phyloP scores from a whole-genome alignment of 2,888 invertebrate species.

The Drosophila lutescens region DNA sequence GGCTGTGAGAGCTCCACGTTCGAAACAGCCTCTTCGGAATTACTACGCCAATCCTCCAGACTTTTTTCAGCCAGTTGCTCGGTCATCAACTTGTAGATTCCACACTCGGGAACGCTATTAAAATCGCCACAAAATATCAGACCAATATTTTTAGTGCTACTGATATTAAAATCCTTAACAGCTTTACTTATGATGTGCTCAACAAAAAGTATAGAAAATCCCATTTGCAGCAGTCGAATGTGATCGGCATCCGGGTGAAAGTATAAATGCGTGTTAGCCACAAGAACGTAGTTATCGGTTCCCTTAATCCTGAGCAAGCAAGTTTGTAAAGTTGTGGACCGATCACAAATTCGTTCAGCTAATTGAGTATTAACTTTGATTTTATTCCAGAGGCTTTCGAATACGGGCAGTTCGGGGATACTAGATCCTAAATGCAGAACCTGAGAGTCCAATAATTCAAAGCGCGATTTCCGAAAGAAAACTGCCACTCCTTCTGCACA shows the following conservation, averaged over 20 bases:
- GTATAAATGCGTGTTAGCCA: constrained; percentile 96
- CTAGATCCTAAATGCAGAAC: constrained; percentile 87
- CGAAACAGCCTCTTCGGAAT: constrained; percentile 87
- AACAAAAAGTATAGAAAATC: constrained; percentile 89
- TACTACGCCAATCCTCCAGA: constrained; percentile 91
- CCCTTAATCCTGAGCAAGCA: constrained; percentile 86
- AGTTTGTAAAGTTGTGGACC: constrained; percentile 88
- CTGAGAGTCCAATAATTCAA: constrained; percentile 86
- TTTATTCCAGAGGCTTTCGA: constrained; percentile 87
- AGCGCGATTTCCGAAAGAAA: constrained; percentile 89
- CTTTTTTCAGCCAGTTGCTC: constrained; percentile 87
- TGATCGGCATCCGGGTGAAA: constrained; percentile 96
- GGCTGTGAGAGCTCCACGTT: constrained; percentile 88
- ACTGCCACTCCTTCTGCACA: constrained; percentile 92
- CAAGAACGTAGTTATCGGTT: constrained; percentile 86
- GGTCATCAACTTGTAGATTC: constrained; percentile 91
- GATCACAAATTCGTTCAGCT: constrained; percentile 86
- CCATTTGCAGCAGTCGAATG: constrained; percentile 93
- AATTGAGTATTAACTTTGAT: constrained; percentile 87
- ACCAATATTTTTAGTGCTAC: constrained; percentile 85
- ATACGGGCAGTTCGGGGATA: constrained; percentile 85
- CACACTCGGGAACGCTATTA: constrained; percentile 93
- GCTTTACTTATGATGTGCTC: constrained; percentile 85
- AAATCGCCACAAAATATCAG: constrained; percentile 96
- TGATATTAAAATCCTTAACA: constrained; percentile 55